phyloP scores from a whole-genome alignment of 2,888 invertebrate genomes.

The Agonopterix heracliana region DNA sequence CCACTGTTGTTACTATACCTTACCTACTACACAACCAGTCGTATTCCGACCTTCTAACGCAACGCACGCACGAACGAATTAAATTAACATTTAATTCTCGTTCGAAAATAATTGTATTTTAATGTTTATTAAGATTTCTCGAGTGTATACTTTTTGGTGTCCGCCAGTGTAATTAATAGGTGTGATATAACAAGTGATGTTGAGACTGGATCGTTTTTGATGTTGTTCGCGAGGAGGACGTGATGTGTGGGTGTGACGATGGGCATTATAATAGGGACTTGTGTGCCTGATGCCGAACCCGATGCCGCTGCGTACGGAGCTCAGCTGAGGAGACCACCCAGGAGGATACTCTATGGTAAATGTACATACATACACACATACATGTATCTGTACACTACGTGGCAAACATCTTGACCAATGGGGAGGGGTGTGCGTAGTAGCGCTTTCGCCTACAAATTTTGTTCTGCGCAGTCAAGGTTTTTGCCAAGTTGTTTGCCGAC shows the following conservation, averaged over 20 bases:
- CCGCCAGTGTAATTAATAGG: not conserved
- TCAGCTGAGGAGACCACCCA: conserved; percentile 54
- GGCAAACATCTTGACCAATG: too few species aligned
- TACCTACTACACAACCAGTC: not conserved
- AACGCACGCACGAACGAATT: not conserved
- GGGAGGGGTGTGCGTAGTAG: too few species aligned
- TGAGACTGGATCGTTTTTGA: not conserved
- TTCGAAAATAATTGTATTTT: too few species aligned
- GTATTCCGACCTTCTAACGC: not conserved
- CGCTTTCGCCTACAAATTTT: too few species aligned
- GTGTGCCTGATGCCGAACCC: conserved; percentile 81
- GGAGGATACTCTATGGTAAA: conserved; percentile 67
- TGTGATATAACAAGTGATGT: not conserved
- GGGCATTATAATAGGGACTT: conserved; percentile 85
- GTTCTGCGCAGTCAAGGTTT: too few species aligned
- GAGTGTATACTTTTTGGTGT: not conserved
- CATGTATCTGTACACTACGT: too few species aligned
- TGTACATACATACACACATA: not conserved
- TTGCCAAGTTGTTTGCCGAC: too few species aligned
- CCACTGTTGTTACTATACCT: conserved; percentile 12
- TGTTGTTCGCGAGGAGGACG: conserved; percentile 7
- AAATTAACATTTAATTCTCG: too few species aligned
- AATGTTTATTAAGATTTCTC: not conserved
- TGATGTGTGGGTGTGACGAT: conserved; percentile 48
- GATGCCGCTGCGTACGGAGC: conserved; percentile 68